Conservation (phyloP, 2,797 vertebrate genomes). For the Podarcis siculus region DNA sequence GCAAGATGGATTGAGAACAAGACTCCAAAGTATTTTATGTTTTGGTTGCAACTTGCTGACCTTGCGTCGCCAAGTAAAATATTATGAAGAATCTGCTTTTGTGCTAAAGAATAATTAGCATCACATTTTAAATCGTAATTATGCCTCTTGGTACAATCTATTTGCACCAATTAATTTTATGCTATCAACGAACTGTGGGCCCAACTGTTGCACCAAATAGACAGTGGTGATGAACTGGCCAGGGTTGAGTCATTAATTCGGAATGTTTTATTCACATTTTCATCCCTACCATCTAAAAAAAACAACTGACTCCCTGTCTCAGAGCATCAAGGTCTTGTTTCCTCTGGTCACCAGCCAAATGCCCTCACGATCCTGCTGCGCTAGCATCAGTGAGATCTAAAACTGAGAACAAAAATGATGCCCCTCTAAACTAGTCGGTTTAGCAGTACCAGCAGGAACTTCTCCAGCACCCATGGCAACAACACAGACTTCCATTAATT, state of each 20-base stretch:
- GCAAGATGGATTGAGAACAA: slow-evolving; percentile 29
- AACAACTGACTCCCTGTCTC: not conserved
- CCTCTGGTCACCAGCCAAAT: not conserved
- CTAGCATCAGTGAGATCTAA: not conserved
- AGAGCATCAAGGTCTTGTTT: not conserved
- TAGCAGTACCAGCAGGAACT: no score
- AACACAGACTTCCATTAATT: not conserved
- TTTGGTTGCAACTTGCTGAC: slow-evolving; percentile 16
- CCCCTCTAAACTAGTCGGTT: not conserved
- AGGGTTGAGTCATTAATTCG: rapidly evolving
- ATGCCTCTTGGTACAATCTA: rapidly evolving
- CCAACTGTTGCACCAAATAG: not conserved
- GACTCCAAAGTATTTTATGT: slow-evolving; percentile 30
- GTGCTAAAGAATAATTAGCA: slow-evolving; percentile 25
- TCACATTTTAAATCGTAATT: slow-evolving; percentile 19
- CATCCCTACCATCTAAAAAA: rapidly evolving
- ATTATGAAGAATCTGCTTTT: slow-evolving; percentile 36
- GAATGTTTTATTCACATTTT: not conserved
- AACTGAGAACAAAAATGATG: not conserved
- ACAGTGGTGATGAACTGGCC: not conserved
- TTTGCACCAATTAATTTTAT: slow-evolving; percentile 29
- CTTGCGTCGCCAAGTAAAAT: slow-evolving; percentile 36
- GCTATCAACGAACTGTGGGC: not conserved
- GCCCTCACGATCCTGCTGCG: not conserved
- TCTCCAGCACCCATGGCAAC: not conserved